These are phyloP conservation scores for Caenorhabditis brenneri DNA, from an alignment of 1,140 invertebrate species.

Conservation along the genomic window DNA sequence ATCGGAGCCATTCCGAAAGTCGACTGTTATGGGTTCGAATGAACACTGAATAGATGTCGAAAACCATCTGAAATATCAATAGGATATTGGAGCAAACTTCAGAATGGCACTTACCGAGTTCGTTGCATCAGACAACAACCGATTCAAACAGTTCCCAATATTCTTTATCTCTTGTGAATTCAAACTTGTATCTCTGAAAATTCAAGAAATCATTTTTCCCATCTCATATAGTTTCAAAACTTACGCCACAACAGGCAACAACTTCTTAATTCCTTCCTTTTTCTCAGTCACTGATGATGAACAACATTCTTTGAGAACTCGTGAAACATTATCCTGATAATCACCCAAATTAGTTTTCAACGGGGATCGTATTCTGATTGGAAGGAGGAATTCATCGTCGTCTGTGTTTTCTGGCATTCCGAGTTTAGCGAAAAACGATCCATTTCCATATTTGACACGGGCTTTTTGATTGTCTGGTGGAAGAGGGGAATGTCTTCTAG, in stretches of 20 bases:
- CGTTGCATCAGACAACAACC: neutral
- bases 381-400: neutral
- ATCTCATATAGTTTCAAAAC: neutral
- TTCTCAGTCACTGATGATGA: slow-evolving; percentile 1
- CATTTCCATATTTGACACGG: slow-evolving; percentile 16
- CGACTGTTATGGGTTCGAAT: slow-evolving; percentile 11
- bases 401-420: neutral
- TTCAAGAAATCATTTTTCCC: neutral
- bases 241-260: slow-evolving; percentile 9
- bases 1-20: slow-evolving; percentile 3
- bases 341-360: neutral
- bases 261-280: slow-evolving; percentile 22
- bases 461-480: neutral
- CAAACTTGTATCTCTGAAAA: slow-evolving; percentile 9
- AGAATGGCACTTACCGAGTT: neutral
- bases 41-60: slow-evolving; percentile 4
- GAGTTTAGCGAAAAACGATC: slow-evolving; percentile 13
- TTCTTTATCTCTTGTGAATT: neutral
- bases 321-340: neutral
- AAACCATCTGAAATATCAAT: neutral
- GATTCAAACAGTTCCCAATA: slow-evolving; percentile 20
- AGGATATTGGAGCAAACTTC: neutral
- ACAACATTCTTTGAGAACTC: slow-evolving; percentile 16
- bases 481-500: neutral
- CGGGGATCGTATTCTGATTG: neutral